A percentile compares a stretch with the other conserved stretches of the same genome.
These are phyloP conservation scores for Pentamera pediparva DNA, from an alignment of 53 echinoderm and acorn worm genomes.

Conservation along the genomic window DNA sequence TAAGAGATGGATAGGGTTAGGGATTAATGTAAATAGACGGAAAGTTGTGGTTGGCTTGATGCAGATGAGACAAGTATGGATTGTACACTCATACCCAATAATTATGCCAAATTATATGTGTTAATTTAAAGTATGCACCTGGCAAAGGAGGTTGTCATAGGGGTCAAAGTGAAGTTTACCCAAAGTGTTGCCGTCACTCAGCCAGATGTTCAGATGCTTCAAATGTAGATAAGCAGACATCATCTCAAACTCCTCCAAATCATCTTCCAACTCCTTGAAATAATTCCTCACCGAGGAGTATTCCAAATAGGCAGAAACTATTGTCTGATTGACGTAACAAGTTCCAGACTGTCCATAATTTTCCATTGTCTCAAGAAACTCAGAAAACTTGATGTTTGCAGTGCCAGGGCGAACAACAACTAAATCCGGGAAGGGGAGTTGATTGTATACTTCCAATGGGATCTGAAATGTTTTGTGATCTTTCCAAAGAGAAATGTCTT, in stretches of 20 bases:
- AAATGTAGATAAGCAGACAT: slow-evolving; percentile 37
- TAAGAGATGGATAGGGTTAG: too few species aligned
- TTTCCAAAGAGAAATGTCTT: slow-evolving; percentile 61
- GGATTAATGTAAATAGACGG: too few species aligned
- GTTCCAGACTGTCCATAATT: slow-evolving; percentile 7
- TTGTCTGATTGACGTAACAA: background rate
- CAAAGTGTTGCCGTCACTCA: slow-evolving; percentile 89
- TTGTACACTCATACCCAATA: too few species aligned
- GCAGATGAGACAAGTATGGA: too few species aligned
- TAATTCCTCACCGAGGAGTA: slow-evolving; percentile 78
- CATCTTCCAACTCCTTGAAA: slow-evolving; percentile 68
- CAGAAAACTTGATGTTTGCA: slow-evolving; percentile 71
- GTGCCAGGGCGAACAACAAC: slow-evolving; percentile 87
- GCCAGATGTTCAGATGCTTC: slow-evolving; percentile 81
- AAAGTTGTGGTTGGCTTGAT: too few species aligned
- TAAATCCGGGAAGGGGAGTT: slow-evolving; percentile 63
- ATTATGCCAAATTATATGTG: too few species aligned
- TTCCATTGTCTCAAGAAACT: slow-evolving; percentile 66
- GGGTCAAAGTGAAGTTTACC: slow-evolving; percentile 97
- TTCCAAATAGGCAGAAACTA: slow-evolving; percentile 79
- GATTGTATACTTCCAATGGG: slow-evolving; percentile 39
- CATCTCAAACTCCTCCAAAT: slow-evolving; percentile 58
- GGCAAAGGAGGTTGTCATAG: slow-evolving; percentile 87
- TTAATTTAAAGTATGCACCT: slow-evolving; percentile 66
- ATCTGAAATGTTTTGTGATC: slow-evolving; percentile 52